A percentile compares a stretch with the other conserved stretches of the same genome.
Conservation (phyloP, 2,888 invertebrate species). For the Caenorhabditis japonica region DNA sequence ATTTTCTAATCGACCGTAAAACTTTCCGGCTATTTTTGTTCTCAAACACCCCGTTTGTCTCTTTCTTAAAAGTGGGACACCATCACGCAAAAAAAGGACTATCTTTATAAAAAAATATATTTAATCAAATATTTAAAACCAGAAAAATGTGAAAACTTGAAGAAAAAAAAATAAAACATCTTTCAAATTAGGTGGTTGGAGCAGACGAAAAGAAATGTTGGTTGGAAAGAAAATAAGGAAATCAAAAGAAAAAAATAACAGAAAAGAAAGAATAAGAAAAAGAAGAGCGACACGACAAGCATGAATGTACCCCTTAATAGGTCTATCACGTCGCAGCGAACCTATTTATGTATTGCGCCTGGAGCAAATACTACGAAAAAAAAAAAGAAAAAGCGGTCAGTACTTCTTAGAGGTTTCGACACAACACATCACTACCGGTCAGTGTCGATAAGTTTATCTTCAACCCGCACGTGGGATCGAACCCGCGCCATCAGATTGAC, state of each 20-base stretch:
- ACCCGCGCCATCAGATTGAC: slow-evolving; percentile 17
- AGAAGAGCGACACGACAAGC: slow-evolving; percentile 23
- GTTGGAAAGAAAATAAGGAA: background rate
- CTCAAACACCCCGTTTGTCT: too few species aligned
- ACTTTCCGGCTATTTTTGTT: too few species aligned
- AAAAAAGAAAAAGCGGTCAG: slow-evolving; percentile 43
- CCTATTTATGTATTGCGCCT: slow-evolving; percentile 29
- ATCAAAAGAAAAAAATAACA: slow-evolving; percentile 11
- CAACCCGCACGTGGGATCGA: slow-evolving; percentile 43
- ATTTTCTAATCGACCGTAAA: too few species aligned
- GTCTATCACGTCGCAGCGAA: slow-evolving; percentile 32
- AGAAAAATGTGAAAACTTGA: too few species aligned
- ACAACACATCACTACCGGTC: slow-evolving; percentile 50
- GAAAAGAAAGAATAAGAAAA: slow-evolving; percentile 17
- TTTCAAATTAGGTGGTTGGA: too few species aligned
- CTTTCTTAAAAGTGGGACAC: too few species aligned
- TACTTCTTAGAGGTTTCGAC: slow-evolving; percentile 58
- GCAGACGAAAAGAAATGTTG: background rate
- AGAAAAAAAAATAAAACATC: too few species aligned
- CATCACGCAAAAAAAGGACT: too few species aligned
- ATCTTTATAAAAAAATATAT: too few species aligned
- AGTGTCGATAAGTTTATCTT: slow-evolving; percentile 42
- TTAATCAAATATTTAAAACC: too few species aligned
- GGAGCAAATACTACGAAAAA: slow-evolving; percentile 2
- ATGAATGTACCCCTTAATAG: slow-evolving; percentile 36